Evolutionary conservation across 2,797 vertebrate species (phyloP).

Genomic region (Neosilurus hyrtlii): DNA sequence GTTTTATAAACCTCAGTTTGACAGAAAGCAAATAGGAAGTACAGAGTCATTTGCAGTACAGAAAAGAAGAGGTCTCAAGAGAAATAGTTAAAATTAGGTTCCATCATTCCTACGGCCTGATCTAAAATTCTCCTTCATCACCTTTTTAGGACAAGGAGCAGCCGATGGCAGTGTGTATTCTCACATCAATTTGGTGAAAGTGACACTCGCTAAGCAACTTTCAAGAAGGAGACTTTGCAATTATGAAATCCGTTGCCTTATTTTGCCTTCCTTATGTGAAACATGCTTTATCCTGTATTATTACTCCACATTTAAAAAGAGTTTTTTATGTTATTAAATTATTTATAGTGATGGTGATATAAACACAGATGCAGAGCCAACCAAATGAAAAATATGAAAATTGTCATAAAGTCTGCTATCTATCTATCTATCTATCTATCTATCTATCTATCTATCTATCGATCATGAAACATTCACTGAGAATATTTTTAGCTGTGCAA

Average conservation of each 20-base stretch:
- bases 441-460: slow-evolving; percentile 1
- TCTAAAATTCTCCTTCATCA: slow-evolving; percentile 59
- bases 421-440: slow-evolving; percentile 9
- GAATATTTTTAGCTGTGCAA: not conserved
- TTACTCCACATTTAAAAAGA: not conserved
- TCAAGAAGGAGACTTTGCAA: slow-evolving; percentile 49
- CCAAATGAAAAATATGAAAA: not conserved
- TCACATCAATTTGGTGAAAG: slow-evolving; percentile 57
- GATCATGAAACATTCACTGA: not conserved
- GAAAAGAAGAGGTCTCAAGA: slow-evolving; percentile 42
- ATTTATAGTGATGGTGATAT: not conserved
- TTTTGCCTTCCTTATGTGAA: slow-evolving; percentile 22
- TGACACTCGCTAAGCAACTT: slow-evolving; percentile 49
- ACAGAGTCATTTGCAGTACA: slow-evolving; percentile 37
- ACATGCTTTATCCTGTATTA: slow-evolving; percentile 38
- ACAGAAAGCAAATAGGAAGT: slow-evolving; percentile 48
- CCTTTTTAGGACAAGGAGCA: slow-evolving; percentile 55
- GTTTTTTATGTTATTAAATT: not conserved
- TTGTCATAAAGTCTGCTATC: not conserved
- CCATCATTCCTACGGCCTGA: slow-evolving; percentile 46
- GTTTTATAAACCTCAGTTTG: slow-evolving; percentile 38
- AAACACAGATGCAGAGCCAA: not conserved
- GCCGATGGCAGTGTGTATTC: slow-evolving; percentile 54
- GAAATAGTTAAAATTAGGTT: slow-evolving; percentile 49
- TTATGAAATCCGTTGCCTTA: slow-evolving; percentile 51